Evolutionary conservation across 2,888 invertebrate species (phyloP).

Genomic region (Belgica antarctica): DNA sequence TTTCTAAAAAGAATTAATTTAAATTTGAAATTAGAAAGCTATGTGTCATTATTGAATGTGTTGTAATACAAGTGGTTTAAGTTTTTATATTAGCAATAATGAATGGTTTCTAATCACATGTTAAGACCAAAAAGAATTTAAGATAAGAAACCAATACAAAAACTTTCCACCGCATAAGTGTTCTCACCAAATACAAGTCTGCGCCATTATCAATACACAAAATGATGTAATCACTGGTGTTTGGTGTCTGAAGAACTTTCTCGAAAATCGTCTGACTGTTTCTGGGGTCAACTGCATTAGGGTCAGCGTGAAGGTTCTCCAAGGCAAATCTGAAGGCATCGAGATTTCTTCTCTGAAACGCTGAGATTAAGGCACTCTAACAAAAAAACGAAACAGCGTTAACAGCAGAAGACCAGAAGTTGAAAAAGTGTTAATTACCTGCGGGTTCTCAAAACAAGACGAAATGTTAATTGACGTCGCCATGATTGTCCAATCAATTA

Average conservation of each 20-base stretch:
- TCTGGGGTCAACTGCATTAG: not conserved
- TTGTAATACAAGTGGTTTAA: no score
- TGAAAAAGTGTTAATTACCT: slow-evolving; percentile 39
- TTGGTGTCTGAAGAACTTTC: not conserved
- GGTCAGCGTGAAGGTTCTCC: slow-evolving; percentile 6
- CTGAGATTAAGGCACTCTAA: slow-evolving; percentile 36
- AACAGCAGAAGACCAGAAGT: not conserved
- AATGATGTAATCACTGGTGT: slow-evolving; percentile 11
- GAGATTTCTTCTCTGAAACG: slow-evolving; percentile 29
- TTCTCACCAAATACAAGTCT: slow-evolving; percentile 30
- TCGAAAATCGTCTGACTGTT: slow-evolving; percentile 1
- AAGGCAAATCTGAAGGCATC: slow-evolving; percentile 30
- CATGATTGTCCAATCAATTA: slow-evolving; percentile 27
- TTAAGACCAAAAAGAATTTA: not conserved
- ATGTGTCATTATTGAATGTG: no score
- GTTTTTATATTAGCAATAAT: no score
- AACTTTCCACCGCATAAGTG: not conserved
- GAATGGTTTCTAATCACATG: not conserved
- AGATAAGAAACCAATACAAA: not conserved
- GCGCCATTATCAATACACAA: slow-evolving; percentile 39
- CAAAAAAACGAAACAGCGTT: slow-evolving; percentile 28
- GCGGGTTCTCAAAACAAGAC: slow-evolving; percentile 41
- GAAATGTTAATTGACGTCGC: slow-evolving; percentile 41
- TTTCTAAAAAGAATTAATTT: slow-evolving; percentile 38
- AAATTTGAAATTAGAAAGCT: no score